These are phyloP conservation scores for Reinhardtius hippoglossoides DNA, from an alignment of 2,113 vertebrate species.

Conservation along the genomic window DNA sequence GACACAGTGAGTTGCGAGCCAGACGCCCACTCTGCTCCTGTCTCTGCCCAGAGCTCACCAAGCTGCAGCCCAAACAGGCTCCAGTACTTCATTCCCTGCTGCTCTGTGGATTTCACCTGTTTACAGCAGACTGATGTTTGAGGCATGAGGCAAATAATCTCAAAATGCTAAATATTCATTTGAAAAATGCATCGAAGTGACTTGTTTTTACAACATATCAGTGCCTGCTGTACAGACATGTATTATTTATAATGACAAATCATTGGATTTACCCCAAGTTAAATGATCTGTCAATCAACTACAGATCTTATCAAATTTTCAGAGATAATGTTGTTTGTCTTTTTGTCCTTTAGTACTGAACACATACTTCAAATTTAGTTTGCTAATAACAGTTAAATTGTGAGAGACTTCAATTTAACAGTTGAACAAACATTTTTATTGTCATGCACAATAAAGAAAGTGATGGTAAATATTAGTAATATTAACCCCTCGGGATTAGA, in stretches of 20 bases:
- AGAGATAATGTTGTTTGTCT: too few species aligned
- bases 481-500: too few species aligned
- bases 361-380: too few species aligned
- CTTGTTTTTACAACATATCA: neutral
- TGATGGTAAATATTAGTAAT: too few species aligned
- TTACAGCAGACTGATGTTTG: neutral
- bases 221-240: neutral
- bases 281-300: too few species aligned
- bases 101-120: conserved; percentile 18
- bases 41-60: conserved; percentile 68
- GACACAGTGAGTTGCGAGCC: conserved; percentile 76
- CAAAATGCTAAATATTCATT: neutral
- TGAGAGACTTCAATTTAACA: too few species aligned
- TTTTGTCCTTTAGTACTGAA: too few species aligned
- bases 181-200: neutral
- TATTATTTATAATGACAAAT: neutral
- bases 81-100: conserved; percentile 15
- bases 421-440: too few species aligned
- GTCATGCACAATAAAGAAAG: too few species aligned
- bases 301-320: neutral
- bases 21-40: conserved; percentile 83
- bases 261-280: neutral
- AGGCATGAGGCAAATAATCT: neutral
- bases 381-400: too few species aligned
- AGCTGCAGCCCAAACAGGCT: conserved; percentile 32